Conservation (phyloP, 2,113 vertebrate genomes). For the Pithys albifrons region DNA sequence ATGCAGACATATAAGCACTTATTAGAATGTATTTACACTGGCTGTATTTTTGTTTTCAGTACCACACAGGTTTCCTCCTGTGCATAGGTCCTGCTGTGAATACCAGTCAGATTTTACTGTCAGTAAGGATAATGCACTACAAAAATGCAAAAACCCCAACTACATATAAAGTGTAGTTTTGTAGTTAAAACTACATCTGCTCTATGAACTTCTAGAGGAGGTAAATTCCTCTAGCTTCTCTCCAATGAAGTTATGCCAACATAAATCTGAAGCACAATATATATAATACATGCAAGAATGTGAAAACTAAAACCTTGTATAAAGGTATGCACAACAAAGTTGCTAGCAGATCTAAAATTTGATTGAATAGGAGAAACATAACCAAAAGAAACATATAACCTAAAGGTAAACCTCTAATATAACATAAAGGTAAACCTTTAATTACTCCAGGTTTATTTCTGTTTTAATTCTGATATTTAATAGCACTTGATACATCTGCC, state of each 20-base stretch:
- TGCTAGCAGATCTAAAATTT: neutral
- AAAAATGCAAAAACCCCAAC: neutral
- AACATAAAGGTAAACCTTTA: neutral
- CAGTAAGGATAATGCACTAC: neutral
- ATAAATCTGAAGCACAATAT: neutral
- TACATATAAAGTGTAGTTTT: neutral
- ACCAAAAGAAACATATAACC: neutral
- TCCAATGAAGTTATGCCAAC: neutral
- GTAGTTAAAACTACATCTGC: neutral
- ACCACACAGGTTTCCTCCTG: neutral
- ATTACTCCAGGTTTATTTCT: neutral
- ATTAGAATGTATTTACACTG: neutral
- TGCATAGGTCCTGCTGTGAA: neutral
- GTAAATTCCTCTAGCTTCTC: neutral
- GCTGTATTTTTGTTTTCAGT: neutral
- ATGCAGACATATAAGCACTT: neutral
- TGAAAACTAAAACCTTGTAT: neutral
- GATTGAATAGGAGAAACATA: neutral
- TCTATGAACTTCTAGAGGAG: neutral
- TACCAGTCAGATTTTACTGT: neutral
- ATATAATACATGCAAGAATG: neutral
- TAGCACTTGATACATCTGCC: neutral
- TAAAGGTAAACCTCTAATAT: neutral
- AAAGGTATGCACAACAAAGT: neutral
- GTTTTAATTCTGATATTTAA: neutral